These are phyloP conservation scores for Vulpes ferrilata DNA, from an alignment of 2,113 vertebrate genomes.

Conservation along the genomic window DNA sequence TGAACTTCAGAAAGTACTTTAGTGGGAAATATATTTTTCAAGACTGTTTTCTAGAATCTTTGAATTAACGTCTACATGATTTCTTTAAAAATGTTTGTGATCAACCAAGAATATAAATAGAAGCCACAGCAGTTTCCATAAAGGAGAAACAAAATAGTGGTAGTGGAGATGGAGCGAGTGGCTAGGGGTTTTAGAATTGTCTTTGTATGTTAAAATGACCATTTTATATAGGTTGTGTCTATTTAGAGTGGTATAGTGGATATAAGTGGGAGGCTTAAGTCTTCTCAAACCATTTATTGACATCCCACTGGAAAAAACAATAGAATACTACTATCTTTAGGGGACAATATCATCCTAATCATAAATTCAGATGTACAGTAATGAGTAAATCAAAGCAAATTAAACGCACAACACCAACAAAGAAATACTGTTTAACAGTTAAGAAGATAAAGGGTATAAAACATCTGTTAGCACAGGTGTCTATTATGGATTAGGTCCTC, in stretches of 20 bases:
- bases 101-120: conserved; percentile 11
- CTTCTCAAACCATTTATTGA: neutral
- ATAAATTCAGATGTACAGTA: neutral
- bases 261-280: neutral
- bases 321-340: neutral
- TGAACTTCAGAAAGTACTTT: neutral
- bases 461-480: neutral
- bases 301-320: neutral
- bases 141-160: neutral
- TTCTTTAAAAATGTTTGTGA: neutral
- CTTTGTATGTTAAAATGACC: neutral
- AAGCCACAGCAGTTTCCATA: neutral
- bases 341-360: neutral
- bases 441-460: neutral
- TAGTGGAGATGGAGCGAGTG: neutral
- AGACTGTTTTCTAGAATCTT: conserved; percentile 13
- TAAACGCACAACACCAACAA: neutral
- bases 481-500: neutral
- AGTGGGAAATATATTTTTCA: neutral
- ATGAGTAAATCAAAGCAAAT: conserved; percentile 45
- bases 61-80: neutral
- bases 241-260: neutral
- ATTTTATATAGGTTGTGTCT: neutral
- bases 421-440: neutral
- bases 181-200: neutral